Conservation (phyloP, 2,888 invertebrate genomes). For the Spicauda simplicius region DNA sequence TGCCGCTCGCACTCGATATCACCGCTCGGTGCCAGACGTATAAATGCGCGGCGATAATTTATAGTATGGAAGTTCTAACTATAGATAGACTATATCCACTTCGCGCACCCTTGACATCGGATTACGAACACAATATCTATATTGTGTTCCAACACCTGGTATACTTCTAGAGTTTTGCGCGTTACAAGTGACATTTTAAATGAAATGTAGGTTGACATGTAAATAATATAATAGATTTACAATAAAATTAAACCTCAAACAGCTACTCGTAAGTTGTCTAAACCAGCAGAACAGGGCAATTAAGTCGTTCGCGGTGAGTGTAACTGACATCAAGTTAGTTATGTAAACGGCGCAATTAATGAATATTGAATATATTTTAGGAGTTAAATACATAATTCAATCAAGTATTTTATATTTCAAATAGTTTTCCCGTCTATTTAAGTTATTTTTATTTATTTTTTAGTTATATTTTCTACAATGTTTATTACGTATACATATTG, state of each 20-base stretch:
- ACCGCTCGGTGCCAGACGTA: slow-evolving; percentile 54
- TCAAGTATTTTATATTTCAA: too few species aligned
- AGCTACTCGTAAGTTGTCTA: slow-evolving; percentile 4
- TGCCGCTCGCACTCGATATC: slow-evolving; percentile 46
- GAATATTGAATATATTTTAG: slow-evolving; percentile 5
- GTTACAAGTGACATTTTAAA: slow-evolving; percentile 11
- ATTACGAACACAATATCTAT: slow-evolving; percentile 41
- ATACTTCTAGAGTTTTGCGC: slow-evolving; percentile 3
- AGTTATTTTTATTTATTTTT: too few species aligned
- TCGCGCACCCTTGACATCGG: slow-evolving; percentile 46
- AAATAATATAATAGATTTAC: slow-evolving; percentile 11
- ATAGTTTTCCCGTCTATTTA: too few species aligned
- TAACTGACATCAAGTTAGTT: slow-evolving; percentile 11
- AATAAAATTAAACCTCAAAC: slow-evolving; percentile 6
- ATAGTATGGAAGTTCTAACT: slow-evolving; percentile 42
- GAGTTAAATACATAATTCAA: not conserved
- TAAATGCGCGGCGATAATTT: slow-evolving; percentile 54
- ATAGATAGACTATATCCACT: slow-evolving; percentile 33
- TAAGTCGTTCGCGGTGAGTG: slow-evolving; percentile 16
- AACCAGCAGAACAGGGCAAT: slow-evolving; percentile 18
- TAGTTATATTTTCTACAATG: too few species aligned
- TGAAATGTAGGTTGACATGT: slow-evolving; percentile 26
- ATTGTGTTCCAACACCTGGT: slow-evolving; percentile 31
- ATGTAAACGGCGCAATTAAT: slow-evolving; percentile 20
- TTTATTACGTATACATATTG: too few species aligned